Conservation (phyloP, 2,113 vertebrate species). For the Bufo bufo region DNA sequence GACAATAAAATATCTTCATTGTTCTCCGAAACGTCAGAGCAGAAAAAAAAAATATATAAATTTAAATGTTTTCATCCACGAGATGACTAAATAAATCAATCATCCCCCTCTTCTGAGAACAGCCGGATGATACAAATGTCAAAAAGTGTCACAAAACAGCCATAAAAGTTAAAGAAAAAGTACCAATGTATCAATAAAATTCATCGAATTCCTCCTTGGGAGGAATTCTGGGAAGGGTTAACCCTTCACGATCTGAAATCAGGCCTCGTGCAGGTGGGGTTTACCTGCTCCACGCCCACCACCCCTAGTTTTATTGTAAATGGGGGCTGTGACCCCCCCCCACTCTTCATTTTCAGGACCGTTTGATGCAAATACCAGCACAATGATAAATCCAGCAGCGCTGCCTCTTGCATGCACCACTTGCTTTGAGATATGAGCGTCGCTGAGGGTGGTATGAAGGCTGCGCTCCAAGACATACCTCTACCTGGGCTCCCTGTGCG, state of each 20-base stretch:
- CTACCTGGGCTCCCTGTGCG: constrained; percentile 55
- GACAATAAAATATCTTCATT: constrained; percentile 56
- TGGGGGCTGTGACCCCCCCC: background rate
- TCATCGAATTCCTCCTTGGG: background rate
- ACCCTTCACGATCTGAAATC: background rate
- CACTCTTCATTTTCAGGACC: background rate
- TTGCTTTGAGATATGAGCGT: constrained; percentile 37
- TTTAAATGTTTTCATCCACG: background rate
- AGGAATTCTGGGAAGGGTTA: background rate
- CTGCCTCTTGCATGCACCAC: constrained; percentile 15
- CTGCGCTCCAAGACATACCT: constrained; percentile 11
- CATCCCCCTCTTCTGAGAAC: background rate
- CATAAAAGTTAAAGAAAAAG: too few species aligned
- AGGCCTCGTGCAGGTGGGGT: background rate
- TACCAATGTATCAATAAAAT: background rate
- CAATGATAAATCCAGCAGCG: constrained; percentile 13
- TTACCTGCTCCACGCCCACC: background rate
- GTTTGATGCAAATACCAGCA: constrained; percentile 13
- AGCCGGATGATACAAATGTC: too few species aligned
- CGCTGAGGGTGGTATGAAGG: constrained; percentile 30
- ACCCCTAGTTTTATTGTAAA: background rate
- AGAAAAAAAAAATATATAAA: background rate
- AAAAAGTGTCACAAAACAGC: too few species aligned
- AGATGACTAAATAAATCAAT: constrained; percentile 9
- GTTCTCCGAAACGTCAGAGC: constrained; percentile 36